Conservation (phyloP, 2,888 invertebrate species). For the Eugnorisma glareosa region DNA sequence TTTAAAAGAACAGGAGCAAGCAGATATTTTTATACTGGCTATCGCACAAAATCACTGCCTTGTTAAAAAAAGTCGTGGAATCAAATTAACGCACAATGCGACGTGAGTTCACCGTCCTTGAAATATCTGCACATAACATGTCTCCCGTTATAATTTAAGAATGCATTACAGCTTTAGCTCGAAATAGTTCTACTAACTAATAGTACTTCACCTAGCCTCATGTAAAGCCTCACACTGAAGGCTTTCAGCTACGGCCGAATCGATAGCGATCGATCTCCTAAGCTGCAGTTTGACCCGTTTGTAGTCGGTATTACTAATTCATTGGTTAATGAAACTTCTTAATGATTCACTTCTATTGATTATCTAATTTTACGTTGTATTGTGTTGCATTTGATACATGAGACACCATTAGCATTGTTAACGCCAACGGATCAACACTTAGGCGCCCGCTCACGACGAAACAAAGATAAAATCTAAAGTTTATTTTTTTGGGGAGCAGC, state of each 20-base stretch:
- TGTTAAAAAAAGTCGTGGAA: not conserved
- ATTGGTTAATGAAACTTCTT: not conserved
- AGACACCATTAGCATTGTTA: not conserved
- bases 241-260: not conserved
- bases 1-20: not conserved
- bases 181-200: too few relatives aligned
- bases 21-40: not conserved
- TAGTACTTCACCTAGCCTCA: too few relatives aligned
- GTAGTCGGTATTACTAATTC: not conserved
- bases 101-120: not conserved
- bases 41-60: not conserved
- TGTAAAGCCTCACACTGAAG: not conserved
- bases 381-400: not conserved
- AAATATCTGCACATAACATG: not conserved
- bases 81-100: not conserved
- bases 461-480: not conserved
- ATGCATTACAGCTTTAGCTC: not conserved
- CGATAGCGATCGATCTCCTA: not conserved
- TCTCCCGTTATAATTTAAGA: not conserved
- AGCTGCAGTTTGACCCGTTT: not conserved
- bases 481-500: not conserved
- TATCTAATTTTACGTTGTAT: not conserved
- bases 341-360: conserved; percentile 20
- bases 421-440: not conserved
- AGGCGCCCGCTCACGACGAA: not conserved